These are phyloP conservation scores for Sylvia borin DNA, from an alignment of 2,797 vertebrate species.

Conservation along the genomic window DNA sequence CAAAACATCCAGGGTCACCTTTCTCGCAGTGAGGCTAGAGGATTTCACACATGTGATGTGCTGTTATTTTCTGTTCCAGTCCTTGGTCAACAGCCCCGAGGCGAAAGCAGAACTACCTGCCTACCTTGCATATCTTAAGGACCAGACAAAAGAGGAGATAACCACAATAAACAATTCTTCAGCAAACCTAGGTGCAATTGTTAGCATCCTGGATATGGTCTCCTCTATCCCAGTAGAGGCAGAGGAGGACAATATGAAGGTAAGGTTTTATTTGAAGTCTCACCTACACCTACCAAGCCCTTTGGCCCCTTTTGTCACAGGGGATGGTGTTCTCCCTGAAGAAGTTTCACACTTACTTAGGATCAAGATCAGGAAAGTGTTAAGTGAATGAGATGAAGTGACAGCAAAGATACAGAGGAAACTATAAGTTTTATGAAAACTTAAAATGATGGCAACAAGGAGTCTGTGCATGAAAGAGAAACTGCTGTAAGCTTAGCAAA, in stretches of 20 bases:
- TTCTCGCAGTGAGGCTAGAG: not conserved
- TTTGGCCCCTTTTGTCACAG: not conserved
- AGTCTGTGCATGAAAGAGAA: not conserved
- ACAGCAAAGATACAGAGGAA: not conserved
- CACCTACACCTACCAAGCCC: not conserved
- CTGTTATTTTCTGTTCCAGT: constrained; percentile 50
- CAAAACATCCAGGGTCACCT: not conserved
- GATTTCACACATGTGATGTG: not conserved
- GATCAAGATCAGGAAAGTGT: not conserved
- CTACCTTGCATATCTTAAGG: constrained; percentile 64
- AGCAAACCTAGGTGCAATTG: constrained; percentile 73
- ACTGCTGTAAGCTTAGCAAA: not conserved
- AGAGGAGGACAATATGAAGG: constrained; percentile 22
- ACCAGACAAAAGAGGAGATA: not conserved
- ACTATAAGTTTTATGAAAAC: not conserved
- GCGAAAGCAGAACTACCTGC: constrained; percentile 14
- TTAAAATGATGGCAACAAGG: not conserved
- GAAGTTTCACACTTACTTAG: not conserved
- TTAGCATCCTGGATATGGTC: constrained; percentile 78
- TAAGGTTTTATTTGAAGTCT: constrained; percentile 46
- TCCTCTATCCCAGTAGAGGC: constrained; percentile 68
- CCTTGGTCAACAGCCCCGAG: constrained; percentile 51
- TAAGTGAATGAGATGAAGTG: not conserved
- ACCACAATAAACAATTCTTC: constrained; percentile 51
- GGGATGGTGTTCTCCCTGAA: not conserved